Base-by-base conservation (phyloP, 1,140 invertebrate species). In the Oreohelix idahoensis region DNA sequence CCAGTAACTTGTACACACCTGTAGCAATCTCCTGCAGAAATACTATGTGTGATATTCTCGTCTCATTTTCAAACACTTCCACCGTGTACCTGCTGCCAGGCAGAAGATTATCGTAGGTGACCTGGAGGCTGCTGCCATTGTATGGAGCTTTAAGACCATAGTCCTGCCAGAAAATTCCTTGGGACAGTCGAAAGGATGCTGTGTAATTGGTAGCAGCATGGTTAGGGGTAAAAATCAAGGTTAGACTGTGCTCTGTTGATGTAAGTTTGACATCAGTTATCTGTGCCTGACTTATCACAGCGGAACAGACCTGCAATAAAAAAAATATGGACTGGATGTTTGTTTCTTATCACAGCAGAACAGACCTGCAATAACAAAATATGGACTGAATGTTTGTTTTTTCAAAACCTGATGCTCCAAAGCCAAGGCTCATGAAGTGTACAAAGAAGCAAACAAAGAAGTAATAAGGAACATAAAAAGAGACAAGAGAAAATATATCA, bases 11-110 rank as follows among this genome's bases (percentile, higher is more conserved):
- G 32, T n/a, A 77, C 74, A 20, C 36, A 83, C 82, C 69, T 79
- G 82, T 83, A 32, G 66, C 66, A 73, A 79, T 71, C 38, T 83
- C 45, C 4, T 71, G 23, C n/a, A 51, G 26, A 36, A 71, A 83
- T 0, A 83, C 45, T 29, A 35, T 70, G 66, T 73, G 26, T 0
- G 17, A 36, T 17, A 26, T 29, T n/a, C n/a, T 38, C 38, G 70
- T 83, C 17, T 51, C 63, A 45, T 83, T 70, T 38, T 42, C 69
- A 66, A 73, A 78, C 38, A 83, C 29, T 13, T 78, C 26, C 74
- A 83, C 76, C 10, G 35, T 71, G 69, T 83, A 83, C 15, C 51
- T 49, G 42, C 51, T 66, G 15, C 82, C 82, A 35, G 82, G 82
- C 29, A 71, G 20, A n/a, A 78, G 42, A 23, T 58, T 17, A 36